Conservation (phyloP, 1,140 invertebrate genomes). For the Daktulosphaira vitifoliae region DNA sequence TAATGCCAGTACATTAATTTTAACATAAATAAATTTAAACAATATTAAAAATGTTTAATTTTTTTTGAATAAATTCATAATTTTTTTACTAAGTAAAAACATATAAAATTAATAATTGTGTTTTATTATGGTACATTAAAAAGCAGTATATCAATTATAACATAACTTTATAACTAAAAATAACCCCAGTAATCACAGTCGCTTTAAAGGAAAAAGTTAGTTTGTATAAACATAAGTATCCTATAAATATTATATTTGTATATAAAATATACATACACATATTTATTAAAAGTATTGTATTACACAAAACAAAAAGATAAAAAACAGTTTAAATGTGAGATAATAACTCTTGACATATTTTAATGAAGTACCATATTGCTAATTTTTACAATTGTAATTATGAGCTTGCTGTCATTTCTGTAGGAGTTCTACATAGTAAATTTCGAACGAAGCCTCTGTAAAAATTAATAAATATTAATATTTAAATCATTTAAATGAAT, state of each 20-base stretch:
- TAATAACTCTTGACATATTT: too few relatives aligned
- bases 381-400: background rate
- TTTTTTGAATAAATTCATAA: background rate
- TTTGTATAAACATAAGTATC: background rate
- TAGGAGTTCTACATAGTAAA: slow-evolving; percentile 20
- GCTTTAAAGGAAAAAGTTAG: slow-evolving; percentile 28
- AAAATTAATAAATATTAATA: background rate
- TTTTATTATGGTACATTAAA: background rate
- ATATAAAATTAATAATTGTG: background rate
- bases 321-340: slow-evolving; percentile 22
- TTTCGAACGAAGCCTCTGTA: slow-evolving; percentile 27
- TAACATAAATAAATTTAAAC: slow-evolving; percentile 1
- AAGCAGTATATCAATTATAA: background rate
- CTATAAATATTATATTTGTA: background rate
- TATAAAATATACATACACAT: slow-evolving; percentile 3
- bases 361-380: too few relatives aligned
- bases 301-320: slow-evolving; percentile 13
- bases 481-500: too few relatives aligned
- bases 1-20: background rate
- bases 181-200: slow-evolving; percentile 28
- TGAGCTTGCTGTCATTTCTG: slow-evolving; percentile 16
- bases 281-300: background rate
- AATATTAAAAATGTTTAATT: background rate
- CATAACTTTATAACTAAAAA: slow-evolving; percentile 3
- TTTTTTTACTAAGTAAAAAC: background rate